Percentiles rank a stretch among this genome's conserved stretches.
phyloP scores from a whole-genome alignment of 1,140 invertebrate genomes.

The Atopsyche davidsoni region DNA sequence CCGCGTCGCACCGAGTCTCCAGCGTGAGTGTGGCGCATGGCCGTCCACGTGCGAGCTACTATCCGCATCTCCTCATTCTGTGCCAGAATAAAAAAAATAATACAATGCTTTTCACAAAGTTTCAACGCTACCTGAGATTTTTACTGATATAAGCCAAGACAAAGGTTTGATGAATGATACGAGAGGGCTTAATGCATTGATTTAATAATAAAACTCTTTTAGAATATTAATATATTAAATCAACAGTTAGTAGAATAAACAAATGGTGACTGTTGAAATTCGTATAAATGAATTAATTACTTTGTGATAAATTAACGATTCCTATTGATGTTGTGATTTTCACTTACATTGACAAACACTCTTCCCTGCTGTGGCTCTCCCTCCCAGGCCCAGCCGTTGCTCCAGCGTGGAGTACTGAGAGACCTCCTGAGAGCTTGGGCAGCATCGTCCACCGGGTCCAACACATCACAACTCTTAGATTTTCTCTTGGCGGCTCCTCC shows the following conservation, averaged over 20 bases:
- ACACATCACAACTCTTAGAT: constrained; percentile 28
- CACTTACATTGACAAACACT: constrained; percentile 82
- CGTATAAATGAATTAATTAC: too few species aligned
- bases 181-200: too few species aligned
- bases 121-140: too few species aligned
- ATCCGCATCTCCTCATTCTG: constrained; percentile 77
- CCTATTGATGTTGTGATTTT: constrained; percentile 6
- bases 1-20: constrained; percentile 79
- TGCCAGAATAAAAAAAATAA: too few species aligned
- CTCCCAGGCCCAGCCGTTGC: constrained; percentile 88
- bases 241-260: too few species aligned
- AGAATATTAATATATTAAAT: too few species aligned
- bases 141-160: too few species aligned
- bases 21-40: constrained; percentile 79
- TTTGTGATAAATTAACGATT: too few species aligned
- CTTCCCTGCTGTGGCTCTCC: constrained; percentile 75
- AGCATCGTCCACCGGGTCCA: constrained; percentile 35
- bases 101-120: too few species aligned
- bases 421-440: constrained; percentile 28
- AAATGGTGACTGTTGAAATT: too few species aligned
- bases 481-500: constrained; percentile 29
- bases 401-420: constrained; percentile 65
- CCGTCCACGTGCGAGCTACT: constrained; percentile 74
- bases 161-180: too few species aligned
- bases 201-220: too few species aligned